Conservation (phyloP, 2,113 vertebrate genomes). For the Cheilinus undulatus region DNA sequence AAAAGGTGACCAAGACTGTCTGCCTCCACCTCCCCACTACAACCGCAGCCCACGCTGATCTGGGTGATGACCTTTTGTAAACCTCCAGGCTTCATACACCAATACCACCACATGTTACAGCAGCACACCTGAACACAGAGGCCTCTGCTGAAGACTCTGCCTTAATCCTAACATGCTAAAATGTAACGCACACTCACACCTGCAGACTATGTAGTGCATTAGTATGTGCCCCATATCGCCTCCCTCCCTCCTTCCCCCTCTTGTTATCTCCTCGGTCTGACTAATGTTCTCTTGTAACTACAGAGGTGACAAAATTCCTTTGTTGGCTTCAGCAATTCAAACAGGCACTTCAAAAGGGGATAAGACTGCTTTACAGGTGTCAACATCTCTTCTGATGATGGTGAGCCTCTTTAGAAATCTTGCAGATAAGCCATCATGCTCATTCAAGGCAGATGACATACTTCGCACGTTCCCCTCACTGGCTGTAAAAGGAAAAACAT, state of each 20-base stretch:
- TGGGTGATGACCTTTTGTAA: conserved; percentile 63
- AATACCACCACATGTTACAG: conserved; percentile 37
- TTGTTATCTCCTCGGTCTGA: conserved; percentile 59
- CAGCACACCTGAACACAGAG: conserved; percentile 23
- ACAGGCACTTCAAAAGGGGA: conserved; percentile 82
- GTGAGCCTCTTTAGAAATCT: conserved; percentile 60
- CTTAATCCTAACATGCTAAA: conserved; percentile 8
- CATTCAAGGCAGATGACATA: conserved; percentile 59
- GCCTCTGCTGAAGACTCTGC: conserved; percentile 1
- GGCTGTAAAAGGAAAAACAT: conserved; percentile 47
- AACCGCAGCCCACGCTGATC: conserved; percentile 42
- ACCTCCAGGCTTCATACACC: conserved; percentile 41
- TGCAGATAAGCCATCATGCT: conserved; percentile 61
- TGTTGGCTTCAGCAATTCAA: conserved; percentile 81
- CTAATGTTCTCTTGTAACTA: conserved; percentile 73
- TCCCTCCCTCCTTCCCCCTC: background rate
- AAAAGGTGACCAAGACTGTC: conserved; percentile 75
- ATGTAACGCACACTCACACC: conserved; percentile 42
- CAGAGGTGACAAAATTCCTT: conserved; percentile 80
- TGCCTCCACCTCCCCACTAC: conserved; percentile 48
- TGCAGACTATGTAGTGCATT: conserved; percentile 31
- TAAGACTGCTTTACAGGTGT: conserved; percentile 77
- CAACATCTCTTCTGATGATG: conserved; percentile 65
- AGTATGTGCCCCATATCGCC: conserved; percentile 24
- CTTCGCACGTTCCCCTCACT: conserved; percentile 45